Percentiles rank a stretch among this genome's conserved stretches.
Evolutionary conservation across 2,888 invertebrate species (phyloP).

Genomic region (Tiliacea citrago): DNA sequence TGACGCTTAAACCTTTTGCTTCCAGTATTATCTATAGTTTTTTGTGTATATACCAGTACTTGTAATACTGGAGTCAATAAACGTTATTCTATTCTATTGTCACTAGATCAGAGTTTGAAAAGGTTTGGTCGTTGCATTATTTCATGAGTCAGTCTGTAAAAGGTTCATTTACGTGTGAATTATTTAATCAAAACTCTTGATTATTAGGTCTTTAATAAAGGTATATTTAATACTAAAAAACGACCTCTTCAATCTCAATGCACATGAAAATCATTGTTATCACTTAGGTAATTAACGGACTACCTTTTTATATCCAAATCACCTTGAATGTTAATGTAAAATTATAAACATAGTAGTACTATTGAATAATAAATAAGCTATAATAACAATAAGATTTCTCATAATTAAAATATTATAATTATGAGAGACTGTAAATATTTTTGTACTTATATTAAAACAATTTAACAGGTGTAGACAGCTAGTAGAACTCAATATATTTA

Average conservation of each 20-base stretch:
- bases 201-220: not conserved
- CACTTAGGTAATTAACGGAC: not conserved
- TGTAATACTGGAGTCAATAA: too few species aligned
- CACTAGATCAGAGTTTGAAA: not conserved
- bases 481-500: conserved; percentile 40
- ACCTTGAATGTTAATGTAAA: conserved; percentile 7
- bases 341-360: not conserved
- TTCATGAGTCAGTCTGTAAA: not conserved
- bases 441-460: conserved; percentile 25
- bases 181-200: not conserved
- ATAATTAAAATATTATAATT: conserved; percentile 7
- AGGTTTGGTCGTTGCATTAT: not conserved
- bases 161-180: not conserved
- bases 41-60: too few species aligned
- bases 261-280: not conserved
- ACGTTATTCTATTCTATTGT: too few species aligned
- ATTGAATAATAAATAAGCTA: conserved; percentile 11
- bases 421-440: conserved; percentile 3
- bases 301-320: not conserved
- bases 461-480: conserved; percentile 25
- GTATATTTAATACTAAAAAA: not conserved
- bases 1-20: too few species aligned
- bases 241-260: conserved; percentile 9
- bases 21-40: too few species aligned
- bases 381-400: conserved; percentile 10